Evolutionary conservation across 2,113 vertebrate species (phyloP), one percentile per base, ranked within the genome.

Genomic region (Perccottus glenii): DNA sequence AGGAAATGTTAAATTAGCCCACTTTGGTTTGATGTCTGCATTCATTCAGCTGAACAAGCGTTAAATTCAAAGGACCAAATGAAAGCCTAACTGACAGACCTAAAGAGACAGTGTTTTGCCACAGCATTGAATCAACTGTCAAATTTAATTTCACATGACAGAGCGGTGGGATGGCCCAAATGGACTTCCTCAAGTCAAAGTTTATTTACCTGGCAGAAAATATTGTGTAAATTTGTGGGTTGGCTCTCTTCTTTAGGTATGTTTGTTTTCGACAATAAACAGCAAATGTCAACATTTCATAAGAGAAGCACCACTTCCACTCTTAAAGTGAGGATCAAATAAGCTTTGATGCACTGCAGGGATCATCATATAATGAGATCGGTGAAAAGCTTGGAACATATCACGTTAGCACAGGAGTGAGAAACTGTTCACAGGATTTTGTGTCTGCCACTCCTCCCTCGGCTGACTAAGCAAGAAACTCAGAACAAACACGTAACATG

Each of bases 401-500:
- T 60, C 19, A 62, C 2, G 67, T 48, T 35, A 57, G 50, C 40
- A 68, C 36, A 8, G 12, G 33, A 40, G 32, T 38, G 36, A 70
- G 27, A 65, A 70, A 36, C 7, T 55, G 55, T 53, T 11, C 6
- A 53, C 1, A 60, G 6, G 19, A 1, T 6, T 8, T 36, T 47
- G 19, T 53, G 14, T 67, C 40, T 27, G 51, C 44, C 44, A 5
- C 19, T 11, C 38, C 52, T 51, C 65, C 51, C 11, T 50, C 12
- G 35, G 16, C 55, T 84, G 61, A 81, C 56, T 83, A 73, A 74
- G 67, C 74, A 40, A 59, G 56, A 77, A 78, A 84, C 64, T 76
- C 66, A 60, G 55, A 73, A 42, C 55, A 60, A 72, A 59, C 36
- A 55, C 27, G 19, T 63, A 47, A 47, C 9, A 16, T 56, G 50